Evolutionary conservation across 2,888 invertebrate species (phyloP), one percentile per base, ranked within the genome.

Genomic region (Tribolium freemani): DNA sequence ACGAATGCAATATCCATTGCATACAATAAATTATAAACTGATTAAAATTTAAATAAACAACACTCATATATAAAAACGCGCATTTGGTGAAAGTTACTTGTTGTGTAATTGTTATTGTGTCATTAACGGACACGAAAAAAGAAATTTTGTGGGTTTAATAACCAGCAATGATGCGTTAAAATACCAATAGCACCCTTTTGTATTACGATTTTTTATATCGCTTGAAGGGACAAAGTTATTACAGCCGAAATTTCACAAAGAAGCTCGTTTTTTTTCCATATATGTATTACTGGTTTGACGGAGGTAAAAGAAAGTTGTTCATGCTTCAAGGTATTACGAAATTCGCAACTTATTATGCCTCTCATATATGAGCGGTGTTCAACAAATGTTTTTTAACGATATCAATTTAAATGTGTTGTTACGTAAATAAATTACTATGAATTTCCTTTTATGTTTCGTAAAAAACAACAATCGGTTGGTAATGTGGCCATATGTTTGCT

Each of bases 401-500:
- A 75, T 57, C 72, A 70, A 73, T 73, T 71, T 72, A 73, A 77
- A 77, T 73, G 69, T 72, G 51, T 10, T 56, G 64, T 73, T 73
- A 60, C 73, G 69, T 73, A 73, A 73, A 73, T 44, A 69, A 73
- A 73, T 73, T 69, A 66, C 73, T 66, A 64, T 64, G 66, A 69
- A 69, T 73, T 73, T 73, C 57, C 63, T 60, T 72, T 70, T 54
- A 26, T 54, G 69, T 70, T 70, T 70, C 69, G 69, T 54, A 70
- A 70, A 69, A 72, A 70, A 69, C 68, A 54, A 58, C 68, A 76
- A 73, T 75, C 69, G 58, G 57, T 64, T 71, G 77, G 76, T 83
- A 79, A 81, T 82, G 80, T 82, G 82, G 81, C 83, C 53, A 61
- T 21, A 61, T 69, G 69, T 61, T 54, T 61, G 61, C 38, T 48